These are phyloP conservation scores for Bathynomus jamesi DNA, from an alignment of 1,140 invertebrate genomes.

Conservation along the genomic window DNA sequence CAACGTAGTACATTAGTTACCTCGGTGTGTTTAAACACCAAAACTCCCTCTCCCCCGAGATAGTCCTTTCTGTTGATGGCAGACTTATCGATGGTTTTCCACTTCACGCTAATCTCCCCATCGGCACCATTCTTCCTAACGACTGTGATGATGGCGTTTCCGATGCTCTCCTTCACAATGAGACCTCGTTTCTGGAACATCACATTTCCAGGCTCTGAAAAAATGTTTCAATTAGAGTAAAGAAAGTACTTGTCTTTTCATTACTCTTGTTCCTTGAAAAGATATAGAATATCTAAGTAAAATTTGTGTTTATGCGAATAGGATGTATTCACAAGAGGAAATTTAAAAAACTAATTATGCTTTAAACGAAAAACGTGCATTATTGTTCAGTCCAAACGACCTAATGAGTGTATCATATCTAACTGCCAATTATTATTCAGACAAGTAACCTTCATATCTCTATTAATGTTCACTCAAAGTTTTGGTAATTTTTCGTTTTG, in stretches of 20 bases:
- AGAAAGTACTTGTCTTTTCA: not conserved
- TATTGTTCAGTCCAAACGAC: too few relatives aligned
- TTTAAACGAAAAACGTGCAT: too few relatives aligned
- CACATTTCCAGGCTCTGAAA: conserved; percentile 54
- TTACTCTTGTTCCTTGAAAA: not conserved
- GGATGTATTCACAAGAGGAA: too few relatives aligned
- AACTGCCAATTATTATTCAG: too few relatives aligned
- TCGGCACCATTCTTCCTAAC: conserved; percentile 52
- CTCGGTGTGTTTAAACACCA: conserved; percentile 55
- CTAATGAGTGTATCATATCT: too few relatives aligned
- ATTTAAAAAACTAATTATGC: too few relatives aligned
- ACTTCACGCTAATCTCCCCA: conserved; percentile 50
- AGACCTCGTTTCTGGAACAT: conserved; percentile 54
- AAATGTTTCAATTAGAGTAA: too few relatives aligned
- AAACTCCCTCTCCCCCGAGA: conserved; percentile 48
- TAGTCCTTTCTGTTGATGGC: conserved; percentile 53
- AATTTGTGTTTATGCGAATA: too few relatives aligned
- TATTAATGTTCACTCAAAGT: too few relatives aligned
- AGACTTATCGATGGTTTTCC: conserved; percentile 54
- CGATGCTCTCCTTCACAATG: conserved; percentile 55
- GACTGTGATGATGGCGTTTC: conserved; percentile 50
- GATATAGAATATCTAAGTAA: too few relatives aligned
- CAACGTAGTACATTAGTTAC: conserved; percentile 39
- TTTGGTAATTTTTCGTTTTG: too few relatives aligned
- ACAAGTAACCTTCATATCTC: too few relatives aligned